phyloP scores from a whole-genome alignment of 2,888 invertebrate species.

The Megaustenia siamemsis region DNA sequence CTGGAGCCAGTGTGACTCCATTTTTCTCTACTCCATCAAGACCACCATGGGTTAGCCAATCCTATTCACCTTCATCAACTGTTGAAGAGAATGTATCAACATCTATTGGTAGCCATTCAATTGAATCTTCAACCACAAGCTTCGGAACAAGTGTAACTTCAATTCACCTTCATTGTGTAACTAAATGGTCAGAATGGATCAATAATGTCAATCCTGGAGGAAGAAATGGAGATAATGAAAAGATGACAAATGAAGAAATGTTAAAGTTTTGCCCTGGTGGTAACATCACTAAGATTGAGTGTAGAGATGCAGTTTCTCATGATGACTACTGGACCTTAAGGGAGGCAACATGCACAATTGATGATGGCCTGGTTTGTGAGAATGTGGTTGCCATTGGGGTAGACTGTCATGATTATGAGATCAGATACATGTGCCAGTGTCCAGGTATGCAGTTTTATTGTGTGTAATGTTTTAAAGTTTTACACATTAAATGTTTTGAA shows the following conservation, averaged over 20 bases:
- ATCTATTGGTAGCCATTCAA: neutral
- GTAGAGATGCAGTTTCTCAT: slow-evolving; percentile 64
- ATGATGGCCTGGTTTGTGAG: slow-evolving; percentile 13
- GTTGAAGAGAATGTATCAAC: no score
- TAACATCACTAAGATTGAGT: slow-evolving; percentile 70
- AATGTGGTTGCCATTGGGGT: slow-evolving; percentile 61
- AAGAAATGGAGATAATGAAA: slow-evolving; percentile 65
- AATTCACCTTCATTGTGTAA: slow-evolving; percentile 7
- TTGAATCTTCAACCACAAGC: no score
- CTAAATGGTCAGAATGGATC: slow-evolving; percentile 68
- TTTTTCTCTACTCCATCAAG: no score
- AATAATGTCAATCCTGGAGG: slow-evolving; percentile 65
- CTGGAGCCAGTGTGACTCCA: no score
- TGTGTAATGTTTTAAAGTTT: no score
- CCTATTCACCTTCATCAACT: neutral
- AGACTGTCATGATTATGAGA: slow-evolving; percentile 68
- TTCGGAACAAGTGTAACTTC: neutral
- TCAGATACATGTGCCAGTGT: slow-evolving; percentile 74
- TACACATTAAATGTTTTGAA: no score
- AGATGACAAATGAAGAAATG: slow-evolving; percentile 61
- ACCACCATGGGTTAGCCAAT: no score
- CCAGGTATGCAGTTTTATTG: slow-evolving; percentile 22
- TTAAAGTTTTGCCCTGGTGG: slow-evolving; percentile 67
- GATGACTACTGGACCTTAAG: slow-evolving; percentile 63
- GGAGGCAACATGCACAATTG: slow-evolving; percentile 62